Percentiles rank a stretch among this genome's conserved stretches.
Evolutionary conservation across 2,113 vertebrate species (phyloP).

Genomic region (Gymnocephalus cernua): DNA sequence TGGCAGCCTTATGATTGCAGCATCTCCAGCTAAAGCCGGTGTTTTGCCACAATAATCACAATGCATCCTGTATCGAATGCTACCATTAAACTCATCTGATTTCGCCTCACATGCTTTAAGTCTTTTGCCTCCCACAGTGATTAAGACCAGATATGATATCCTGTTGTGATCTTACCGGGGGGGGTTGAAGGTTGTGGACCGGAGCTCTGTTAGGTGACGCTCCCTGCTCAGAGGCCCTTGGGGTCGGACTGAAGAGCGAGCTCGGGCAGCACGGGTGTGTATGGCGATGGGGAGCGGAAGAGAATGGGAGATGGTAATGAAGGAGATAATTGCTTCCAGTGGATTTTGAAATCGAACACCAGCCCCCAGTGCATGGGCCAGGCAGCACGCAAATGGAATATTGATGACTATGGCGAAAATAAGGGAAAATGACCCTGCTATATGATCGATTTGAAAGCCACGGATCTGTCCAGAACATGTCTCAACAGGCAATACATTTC

Average conservation of each 20-base stretch:
- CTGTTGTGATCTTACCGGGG: slow-evolving; percentile 1
- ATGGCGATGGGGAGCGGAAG: slow-evolving; percentile 17
- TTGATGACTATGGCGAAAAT: slow-evolving; percentile 79
- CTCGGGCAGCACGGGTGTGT: slow-evolving; percentile 18
- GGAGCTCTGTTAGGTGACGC: slow-evolving; percentile 27
- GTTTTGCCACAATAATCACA: slow-evolving; percentile 37
- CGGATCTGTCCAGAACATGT: slow-evolving; percentile 75
- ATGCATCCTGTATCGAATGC: slow-evolving; percentile 29
- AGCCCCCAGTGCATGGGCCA: slow-evolving; percentile 47
- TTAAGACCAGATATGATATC: slow-evolving; percentile 6
- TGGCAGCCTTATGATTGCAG: slow-evolving; percentile 6
- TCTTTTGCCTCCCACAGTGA: background rate
- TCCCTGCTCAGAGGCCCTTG: slow-evolving; percentile 21
- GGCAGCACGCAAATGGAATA: slow-evolving; percentile 76
- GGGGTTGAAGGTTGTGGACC: slow-evolving; percentile 44
- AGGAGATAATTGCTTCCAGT: slow-evolving; percentile 84
- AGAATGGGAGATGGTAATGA: slow-evolving; percentile 79
- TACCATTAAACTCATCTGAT: slow-evolving; percentile 32
- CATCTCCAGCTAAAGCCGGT: slow-evolving; percentile 3
- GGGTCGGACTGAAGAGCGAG: slow-evolving; percentile 42
- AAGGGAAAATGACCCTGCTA: slow-evolving; percentile 75
- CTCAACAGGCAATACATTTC: slow-evolving; percentile 78
- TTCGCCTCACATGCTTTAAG: background rate
- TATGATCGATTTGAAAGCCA: slow-evolving; percentile 79
- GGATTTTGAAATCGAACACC: slow-evolving; percentile 84